Evolutionary conservation across 2,888 invertebrate species (phyloP).

Genomic region (Plemyria rubiginata): DNA sequence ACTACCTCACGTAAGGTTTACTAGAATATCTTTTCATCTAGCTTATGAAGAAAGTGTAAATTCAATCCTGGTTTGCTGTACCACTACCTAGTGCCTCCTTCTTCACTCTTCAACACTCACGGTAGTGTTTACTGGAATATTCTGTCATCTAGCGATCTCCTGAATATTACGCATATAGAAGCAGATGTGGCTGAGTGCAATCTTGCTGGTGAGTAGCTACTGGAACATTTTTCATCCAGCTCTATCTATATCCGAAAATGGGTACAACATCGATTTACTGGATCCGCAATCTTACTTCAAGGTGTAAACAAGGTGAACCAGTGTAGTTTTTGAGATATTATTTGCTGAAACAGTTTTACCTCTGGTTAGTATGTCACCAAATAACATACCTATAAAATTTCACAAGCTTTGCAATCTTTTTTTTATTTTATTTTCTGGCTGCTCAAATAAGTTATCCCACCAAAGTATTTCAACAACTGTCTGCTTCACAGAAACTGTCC

Average conservation of each 20-base stretch:
- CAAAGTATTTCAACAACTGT: slow-evolving; percentile 32
- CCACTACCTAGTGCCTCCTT: slow-evolving; percentile 13
- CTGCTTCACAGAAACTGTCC: slow-evolving; percentile 35
- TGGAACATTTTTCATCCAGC: background rate
- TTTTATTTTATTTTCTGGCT: background rate
- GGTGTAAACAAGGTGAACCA: background rate
- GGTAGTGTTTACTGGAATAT: slow-evolving; percentile 13
- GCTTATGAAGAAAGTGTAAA: too few relatives aligned
- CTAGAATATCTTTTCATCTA: too few relatives aligned
- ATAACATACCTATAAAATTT: too few relatives aligned
- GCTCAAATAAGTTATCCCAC: slow-evolving; percentile 11
- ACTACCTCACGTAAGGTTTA: slow-evolving; percentile 89
- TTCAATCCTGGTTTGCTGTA: too few relatives aligned
- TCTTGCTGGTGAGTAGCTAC: background rate
- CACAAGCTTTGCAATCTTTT: background rate
- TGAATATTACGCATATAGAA: too few relatives aligned
- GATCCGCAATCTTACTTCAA: background rate
- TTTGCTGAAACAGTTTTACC: background rate
- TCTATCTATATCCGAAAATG: background rate
- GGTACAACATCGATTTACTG: too few relatives aligned
- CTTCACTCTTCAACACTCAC: slow-evolving; percentile 21
- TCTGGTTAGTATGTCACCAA: too few relatives aligned
- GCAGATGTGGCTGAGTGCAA: too few relatives aligned
- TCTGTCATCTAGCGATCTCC: too few relatives aligned
- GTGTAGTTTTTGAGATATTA: background rate